These are phyloP conservation scores for Sesia apiformis DNA, from an alignment of 2,888 invertebrate species.

Conservation along the genomic window DNA sequence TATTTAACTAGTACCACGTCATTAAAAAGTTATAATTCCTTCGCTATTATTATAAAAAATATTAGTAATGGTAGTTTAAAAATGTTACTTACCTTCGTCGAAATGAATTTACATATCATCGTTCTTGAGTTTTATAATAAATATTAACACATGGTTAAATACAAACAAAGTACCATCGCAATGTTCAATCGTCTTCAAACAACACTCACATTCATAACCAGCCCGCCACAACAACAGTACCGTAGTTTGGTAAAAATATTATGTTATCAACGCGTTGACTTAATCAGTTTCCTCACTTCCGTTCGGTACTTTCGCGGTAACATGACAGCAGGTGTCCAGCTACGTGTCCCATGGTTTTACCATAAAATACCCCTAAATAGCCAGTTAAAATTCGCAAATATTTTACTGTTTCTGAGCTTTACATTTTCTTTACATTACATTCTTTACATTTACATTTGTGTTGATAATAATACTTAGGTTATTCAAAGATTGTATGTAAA, in stretches of 20 bases:
- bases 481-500: no score
- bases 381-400: background rate
- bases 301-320: conserved; percentile 30
- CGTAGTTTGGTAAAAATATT: conserved; percentile 4
- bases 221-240: background rate
- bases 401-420: no score
- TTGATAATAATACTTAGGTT: no score
- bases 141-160: background rate
- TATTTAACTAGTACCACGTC: no score
- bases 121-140: background rate
- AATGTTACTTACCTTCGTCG: background rate
- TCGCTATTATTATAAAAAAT: no score
- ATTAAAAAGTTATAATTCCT: no score
- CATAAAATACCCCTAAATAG: conserved; percentile 19
- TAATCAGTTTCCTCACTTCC: conserved; percentile 6
- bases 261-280: conserved; percentile 10
- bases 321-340: conserved; percentile 33
- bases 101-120: background rate
- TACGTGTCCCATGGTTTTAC: conserved; percentile 26
- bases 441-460: no score
- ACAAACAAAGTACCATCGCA: background rate
- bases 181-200: background rate
- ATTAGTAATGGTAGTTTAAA: background rate
- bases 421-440: no score
- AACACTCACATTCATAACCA: background rate